Evolutionary conservation across 2,113 vertebrate species (phyloP).

Genomic region (Dermatemys mawii): DNA sequence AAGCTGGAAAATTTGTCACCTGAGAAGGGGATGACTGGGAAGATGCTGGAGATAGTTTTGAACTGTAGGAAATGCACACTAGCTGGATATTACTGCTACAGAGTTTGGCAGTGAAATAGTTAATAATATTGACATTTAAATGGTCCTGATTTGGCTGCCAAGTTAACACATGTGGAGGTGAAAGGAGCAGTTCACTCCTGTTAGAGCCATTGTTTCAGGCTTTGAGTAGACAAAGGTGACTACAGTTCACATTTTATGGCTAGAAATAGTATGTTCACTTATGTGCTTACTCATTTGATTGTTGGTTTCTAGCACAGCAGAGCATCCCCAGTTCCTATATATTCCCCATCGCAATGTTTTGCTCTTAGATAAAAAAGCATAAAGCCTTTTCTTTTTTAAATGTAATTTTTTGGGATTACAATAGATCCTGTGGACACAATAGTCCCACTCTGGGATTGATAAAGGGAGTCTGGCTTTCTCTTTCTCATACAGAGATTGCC

Average conservation of each 20-base stretch:
- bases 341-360: background rate
- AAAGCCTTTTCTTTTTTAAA: background rate
- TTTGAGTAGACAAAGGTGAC: background rate
- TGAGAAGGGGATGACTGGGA: background rate
- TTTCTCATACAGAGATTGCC: background rate
- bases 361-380: background rate
- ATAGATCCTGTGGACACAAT: background rate
- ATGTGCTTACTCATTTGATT: background rate
- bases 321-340: background rate
- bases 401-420: background rate
- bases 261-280: background rate
- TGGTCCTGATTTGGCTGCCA: background rate
- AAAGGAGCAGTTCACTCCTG: background rate
- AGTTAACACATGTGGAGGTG: background rate
- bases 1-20: background rate
- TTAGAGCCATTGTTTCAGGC: background rate
- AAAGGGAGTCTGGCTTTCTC: background rate
- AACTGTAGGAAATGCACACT: background rate
- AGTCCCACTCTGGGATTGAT: rapidly evolving
- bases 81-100: background rate
- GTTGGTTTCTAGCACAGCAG: background rate
- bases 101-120: background rate
- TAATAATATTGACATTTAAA: background rate
- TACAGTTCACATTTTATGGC: background rate
- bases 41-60: background rate